Percentiles rank a stretch among this genome's conserved stretches.
Conservation (phyloP, 2,888 invertebrate species). For the Allolobophora icterica region DNA sequence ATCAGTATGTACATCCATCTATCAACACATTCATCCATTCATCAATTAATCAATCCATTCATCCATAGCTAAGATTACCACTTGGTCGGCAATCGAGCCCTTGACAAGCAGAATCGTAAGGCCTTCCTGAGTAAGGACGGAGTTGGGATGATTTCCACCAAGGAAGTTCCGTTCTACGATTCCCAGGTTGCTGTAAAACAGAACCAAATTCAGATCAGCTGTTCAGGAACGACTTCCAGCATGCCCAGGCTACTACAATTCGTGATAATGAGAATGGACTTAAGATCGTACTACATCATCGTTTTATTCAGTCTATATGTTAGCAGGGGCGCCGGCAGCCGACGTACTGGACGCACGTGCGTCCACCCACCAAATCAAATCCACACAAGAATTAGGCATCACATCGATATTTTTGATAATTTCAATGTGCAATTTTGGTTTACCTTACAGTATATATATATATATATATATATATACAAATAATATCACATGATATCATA, state of each 20-base stretch:
- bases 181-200: slow-evolving; percentile 2
- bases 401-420: too few relatives aligned
- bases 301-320: too few relatives aligned
- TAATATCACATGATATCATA: too few relatives aligned
- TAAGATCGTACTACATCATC: too few relatives aligned
- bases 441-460: too few relatives aligned
- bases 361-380: too few relatives aligned
- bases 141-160: slow-evolving; percentile 11
- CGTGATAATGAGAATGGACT: too few relatives aligned
- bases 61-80: not conserved
- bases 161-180: not conserved
- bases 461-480: too few relatives aligned
- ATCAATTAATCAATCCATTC: not conserved
- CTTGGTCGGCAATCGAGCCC: not conserved
- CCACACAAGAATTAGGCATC: too few relatives aligned
- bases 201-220: not conserved
- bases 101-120: not conserved
- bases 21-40: not conserved
- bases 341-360: too few relatives aligned
- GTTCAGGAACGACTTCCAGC: not conserved
- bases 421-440: too few relatives aligned
- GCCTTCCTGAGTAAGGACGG: not conserved
- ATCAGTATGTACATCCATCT: not conserved
- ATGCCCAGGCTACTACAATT: not conserved
- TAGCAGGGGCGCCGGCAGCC: too few relatives aligned